Evolutionary conservation across 30 jellyfish, hydroid and myxozoan species (phyloP), one percentile per base, ranked within the genome.

Genomic region (Aurelia aurita): DNA sequence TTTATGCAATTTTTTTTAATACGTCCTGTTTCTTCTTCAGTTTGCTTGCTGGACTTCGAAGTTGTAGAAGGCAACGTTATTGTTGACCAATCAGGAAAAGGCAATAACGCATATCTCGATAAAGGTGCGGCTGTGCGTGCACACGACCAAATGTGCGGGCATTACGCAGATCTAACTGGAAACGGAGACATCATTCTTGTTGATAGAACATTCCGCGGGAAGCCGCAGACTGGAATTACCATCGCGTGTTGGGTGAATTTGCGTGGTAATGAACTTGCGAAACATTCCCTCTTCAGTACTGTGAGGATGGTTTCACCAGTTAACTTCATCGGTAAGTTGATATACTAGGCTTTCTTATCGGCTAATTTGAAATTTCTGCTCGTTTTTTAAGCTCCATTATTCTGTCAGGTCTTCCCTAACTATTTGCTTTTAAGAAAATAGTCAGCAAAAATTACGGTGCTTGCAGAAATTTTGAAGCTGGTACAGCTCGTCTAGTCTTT

Each of bases 101-200:
- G 98, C 28, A 95, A 95, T 74, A 84, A 90, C 76, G 99, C 96
- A 4, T 86, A 79, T 58, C 74, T 95, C 8, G 98, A 89, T 20
- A 74, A 77, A 61, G 61, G 71, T 8, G 97, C 96, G 13, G 75
- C 55, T 19, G 77, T 90, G 18, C 78, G 97, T 9, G 82, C 87
- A 19, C 99, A 95, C 77, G 94, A 94, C 14, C 94, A 95, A 72
- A 88, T 89, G 86, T 95, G 99, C 95, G 99, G 99, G 27, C 98
- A 89, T 85, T 95, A 71, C 72, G 97, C 97, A 45, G 99, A 95
- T 75, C 93, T 95, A 20, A 51, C 97, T 14, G 94, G 93, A 35
- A 75, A 64, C 4, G 99, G 99, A n/a, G 95, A 90, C 27, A 85
- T 95, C 44, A 44, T 95, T 3, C 66, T 95, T 4, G 95, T 89